Base-by-base conservation (phyloP, 2,113 vertebrate genomes). In the Pongo abelii region DNA sequence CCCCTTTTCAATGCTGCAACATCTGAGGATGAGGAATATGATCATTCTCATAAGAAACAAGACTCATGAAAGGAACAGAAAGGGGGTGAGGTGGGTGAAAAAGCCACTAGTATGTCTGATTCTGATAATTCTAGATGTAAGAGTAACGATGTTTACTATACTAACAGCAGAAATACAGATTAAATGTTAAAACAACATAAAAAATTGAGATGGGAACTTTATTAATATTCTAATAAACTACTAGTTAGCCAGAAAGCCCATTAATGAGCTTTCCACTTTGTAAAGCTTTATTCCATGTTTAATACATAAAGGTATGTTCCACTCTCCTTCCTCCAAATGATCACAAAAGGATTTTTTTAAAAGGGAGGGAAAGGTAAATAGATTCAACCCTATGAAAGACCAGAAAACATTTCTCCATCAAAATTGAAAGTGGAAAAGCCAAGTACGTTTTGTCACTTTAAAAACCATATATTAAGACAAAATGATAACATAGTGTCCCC, bases 341-440 rank as follows among this genome's bases (percentile, higher is more conserved):
- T 80, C n/a, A 87, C 48, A 85, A 85, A 87, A 57, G 3, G 27
- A 77, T 72, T 80, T 43, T 77, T 46, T 48, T 46, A 77, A 59
- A 38, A 64, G 30, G 27, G n/a, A 27, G 8, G 57, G 40, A 40
- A 61, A 57, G 38, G 32, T 64, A 46, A 92, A 79, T 13, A 40
- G 79, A 88, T 43, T 72, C 55, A 88, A 91, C 30, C 38, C 67
- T 80, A 84, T 35, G 4, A 72, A 93, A 93, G 38, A n/a, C 20
- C 6, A 88, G 22, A 89, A 89, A 85, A 70, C 12, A 84, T 80
- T 94, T 78, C 12, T 91, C 81, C 61, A 91, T 74, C 69, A 91
- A 75, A 94, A 96, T 1, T 88, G 8, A 96, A 96, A 96, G 55
- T 92, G n/a, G 27, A 80, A 96, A 94, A 93, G 38, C 18, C 40